These are phyloP conservation scores for Sebastolobus alascanus DNA, from an alignment of 2,797 vertebrate genomes.

Conservation along the genomic window DNA sequence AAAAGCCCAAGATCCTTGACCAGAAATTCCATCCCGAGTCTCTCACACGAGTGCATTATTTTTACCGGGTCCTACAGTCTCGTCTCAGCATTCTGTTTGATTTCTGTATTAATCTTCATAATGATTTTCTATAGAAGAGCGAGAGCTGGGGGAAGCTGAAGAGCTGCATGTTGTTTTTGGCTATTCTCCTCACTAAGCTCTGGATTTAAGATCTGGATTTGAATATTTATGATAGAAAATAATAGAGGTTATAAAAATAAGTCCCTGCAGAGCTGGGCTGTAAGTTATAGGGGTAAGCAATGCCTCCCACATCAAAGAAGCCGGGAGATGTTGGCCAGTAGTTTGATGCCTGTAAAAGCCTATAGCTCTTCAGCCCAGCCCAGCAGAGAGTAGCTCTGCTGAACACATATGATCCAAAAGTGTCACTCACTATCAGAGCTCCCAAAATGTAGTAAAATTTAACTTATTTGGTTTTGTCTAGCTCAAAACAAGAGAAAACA, in stretches of 20 bases:
- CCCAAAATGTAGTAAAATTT: conserved; percentile 16
- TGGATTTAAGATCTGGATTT: conserved; percentile 96
- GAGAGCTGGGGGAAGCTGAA: conserved; percentile 78
- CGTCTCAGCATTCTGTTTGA: conserved; percentile 77
- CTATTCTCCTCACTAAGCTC: conserved; percentile 95
- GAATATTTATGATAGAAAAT: conserved; percentile 99
- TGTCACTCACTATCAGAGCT: conserved; percentile 34
- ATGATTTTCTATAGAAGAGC: conserved; percentile 87
- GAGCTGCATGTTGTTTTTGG: conserved; percentile 89
- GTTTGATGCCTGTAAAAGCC: conserved; percentile 72
- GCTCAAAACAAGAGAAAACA: conserved; percentile 52
- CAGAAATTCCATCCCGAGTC: conserved; percentile 74
- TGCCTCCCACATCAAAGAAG: conserved; percentile 83
- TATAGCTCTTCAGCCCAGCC: conserved; percentile 53
- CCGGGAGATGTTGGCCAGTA: conserved; percentile 76
- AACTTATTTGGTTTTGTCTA: conserved; percentile 43
- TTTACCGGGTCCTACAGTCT: conserved; percentile 69
- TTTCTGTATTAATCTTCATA: conserved; percentile 87
- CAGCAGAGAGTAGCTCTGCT: conserved; percentile 43
- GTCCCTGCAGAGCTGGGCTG: conserved; percentile 81
- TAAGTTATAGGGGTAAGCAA: conserved; percentile 83
- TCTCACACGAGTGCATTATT: conserved; percentile 79
- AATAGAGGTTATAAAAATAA: conserved; percentile 96
- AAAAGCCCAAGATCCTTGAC: conserved; percentile 75
- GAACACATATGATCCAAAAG: conserved; percentile 50